Evolutionary conservation across 2,888 invertebrate species (phyloP).

Genomic region (Heterodera filipjevi): DNA sequence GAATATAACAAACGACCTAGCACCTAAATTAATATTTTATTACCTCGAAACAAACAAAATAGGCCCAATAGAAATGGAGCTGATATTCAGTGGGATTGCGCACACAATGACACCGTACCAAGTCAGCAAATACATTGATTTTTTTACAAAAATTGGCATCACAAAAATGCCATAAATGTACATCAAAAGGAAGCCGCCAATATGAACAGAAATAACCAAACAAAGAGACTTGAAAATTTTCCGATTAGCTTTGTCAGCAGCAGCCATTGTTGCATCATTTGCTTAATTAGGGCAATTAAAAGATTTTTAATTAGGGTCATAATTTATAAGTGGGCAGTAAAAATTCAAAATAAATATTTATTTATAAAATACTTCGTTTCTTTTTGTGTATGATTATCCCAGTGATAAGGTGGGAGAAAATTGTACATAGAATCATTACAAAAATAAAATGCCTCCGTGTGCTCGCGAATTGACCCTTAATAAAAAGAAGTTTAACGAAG

Average conservation of each 20-base stretch:
- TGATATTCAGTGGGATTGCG: background rate
- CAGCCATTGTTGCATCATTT: background rate
- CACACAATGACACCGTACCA: background rate
- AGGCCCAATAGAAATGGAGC: background rate
- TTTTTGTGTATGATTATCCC: background rate
- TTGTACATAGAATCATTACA: background rate
- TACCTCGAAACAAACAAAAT: background rate
- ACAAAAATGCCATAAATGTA: background rate
- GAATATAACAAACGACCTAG: too few species aligned
- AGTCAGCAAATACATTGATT: background rate
- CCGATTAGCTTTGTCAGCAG: background rate
- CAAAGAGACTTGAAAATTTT: background rate
- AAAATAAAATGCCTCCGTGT: background rate
- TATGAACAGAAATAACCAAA: background rate
- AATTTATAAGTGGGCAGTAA: too few species aligned
- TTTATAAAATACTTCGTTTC: background rate
- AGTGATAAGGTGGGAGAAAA: background rate
- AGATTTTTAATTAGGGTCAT: background rate
- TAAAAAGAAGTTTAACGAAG: background rate
- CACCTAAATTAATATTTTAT: background rate
- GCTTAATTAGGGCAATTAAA: background rate
- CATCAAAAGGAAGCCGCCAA: background rate
- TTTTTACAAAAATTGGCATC: background rate
- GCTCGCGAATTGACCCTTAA: background rate
- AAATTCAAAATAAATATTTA: too few species aligned